Conservation (phyloP, 2,113 vertebrate genomes). For the Cyphomyrus discorhynchus region DNA sequence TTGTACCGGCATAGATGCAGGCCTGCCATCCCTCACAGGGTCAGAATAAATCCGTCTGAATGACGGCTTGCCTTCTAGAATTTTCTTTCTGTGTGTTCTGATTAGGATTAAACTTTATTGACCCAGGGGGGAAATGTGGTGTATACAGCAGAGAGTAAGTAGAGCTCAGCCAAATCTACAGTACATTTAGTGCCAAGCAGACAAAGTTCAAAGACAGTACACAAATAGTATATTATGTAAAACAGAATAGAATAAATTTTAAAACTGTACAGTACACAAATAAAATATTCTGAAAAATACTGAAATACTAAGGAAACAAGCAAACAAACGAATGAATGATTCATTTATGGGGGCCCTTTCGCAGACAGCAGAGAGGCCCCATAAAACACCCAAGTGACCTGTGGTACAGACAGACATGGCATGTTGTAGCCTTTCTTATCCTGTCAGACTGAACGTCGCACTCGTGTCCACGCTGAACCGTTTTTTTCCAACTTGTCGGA, state of each 20-base stretch:
- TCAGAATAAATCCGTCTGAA: neutral
- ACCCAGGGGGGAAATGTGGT: neutral
- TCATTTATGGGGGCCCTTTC: neutral
- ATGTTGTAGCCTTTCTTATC: neutral
- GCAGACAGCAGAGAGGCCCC: neutral
- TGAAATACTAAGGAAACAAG: neutral
- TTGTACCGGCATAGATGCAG: neutral
- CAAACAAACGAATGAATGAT: neutral
- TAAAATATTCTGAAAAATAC: neutral
- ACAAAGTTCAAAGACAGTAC: neutral
- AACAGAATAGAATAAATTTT: neutral
- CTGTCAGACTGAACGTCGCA: neutral
- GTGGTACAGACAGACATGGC: neutral
- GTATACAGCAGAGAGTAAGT: neutral
- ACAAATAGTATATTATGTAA: neutral
- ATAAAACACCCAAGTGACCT: neutral
- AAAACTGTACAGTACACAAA: neutral
- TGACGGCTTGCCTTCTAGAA: neutral
- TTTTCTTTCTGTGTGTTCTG: neutral
- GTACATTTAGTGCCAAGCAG: neutral
- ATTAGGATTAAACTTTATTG: neutral
- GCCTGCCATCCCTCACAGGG: neutral
- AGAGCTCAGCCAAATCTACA: neutral
- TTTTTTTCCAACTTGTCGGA: neutral
- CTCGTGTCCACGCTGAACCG: neutral